phyloP scores from a whole-genome alignment of 2,888 invertebrate species.

The Drosophila colorata region DNA sequence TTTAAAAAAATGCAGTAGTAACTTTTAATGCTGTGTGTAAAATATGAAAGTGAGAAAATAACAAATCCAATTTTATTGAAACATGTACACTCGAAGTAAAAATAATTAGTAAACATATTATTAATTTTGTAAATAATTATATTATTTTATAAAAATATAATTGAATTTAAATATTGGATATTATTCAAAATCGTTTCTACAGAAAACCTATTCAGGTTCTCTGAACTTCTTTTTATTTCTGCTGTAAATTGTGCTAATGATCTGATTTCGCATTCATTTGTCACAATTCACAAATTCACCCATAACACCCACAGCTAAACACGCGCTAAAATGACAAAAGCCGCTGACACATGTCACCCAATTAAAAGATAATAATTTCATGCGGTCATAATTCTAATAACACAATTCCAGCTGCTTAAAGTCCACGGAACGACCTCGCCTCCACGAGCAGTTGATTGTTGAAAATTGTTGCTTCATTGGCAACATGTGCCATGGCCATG shows the following conservation, averaged over 20 bases:
- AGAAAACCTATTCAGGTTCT: not conserved
- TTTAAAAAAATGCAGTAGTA: not conserved
- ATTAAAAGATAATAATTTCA: constrained; percentile 76
- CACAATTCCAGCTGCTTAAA: constrained; percentile 13
- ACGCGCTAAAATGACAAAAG: constrained; percentile 58
- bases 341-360: constrained; percentile 75
- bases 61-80: not conserved
- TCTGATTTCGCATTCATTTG: constrained; percentile 34
- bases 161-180: no score
- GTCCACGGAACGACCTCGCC: constrained; percentile 28
- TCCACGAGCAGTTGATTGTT: constrained; percentile 48
- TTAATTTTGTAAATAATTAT: no score
- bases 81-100: no score
- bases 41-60: not conserved
- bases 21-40: not conserved
- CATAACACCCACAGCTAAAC: constrained; percentile 15
- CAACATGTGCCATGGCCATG: constrained; percentile 1
- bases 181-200: no score
- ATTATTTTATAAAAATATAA: no score
- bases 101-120: no score
- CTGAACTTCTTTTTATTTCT: not conserved
- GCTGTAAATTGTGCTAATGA: constrained; percentile 42
- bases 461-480: constrained; percentile 63
- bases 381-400: constrained; percentile 41
- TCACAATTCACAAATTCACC: constrained; percentile 1